These are phyloP conservation scores for Pachyseris speciosa DNA, from an alignment of 64 coral and sea anemone genomes.

Conservation along the genomic window DNA sequence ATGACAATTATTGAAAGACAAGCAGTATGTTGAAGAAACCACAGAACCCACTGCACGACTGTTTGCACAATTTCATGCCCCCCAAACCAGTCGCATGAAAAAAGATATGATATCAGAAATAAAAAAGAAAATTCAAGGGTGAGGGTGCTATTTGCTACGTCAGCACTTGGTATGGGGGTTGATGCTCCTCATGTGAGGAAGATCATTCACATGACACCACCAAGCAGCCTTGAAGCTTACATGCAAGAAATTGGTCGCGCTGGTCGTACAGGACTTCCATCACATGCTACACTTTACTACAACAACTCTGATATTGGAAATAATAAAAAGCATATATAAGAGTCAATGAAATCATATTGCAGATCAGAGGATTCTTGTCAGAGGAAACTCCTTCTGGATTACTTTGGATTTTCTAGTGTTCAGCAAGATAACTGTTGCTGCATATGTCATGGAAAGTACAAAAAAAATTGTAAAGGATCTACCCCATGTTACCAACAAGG, in stretches of 20 bases:
- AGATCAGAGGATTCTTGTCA: conserved; percentile 12
- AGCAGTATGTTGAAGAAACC: conserved; percentile 62
- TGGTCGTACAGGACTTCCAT: conserved; percentile 35
- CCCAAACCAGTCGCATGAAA: conserved; percentile 72
- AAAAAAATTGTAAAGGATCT: conserved; percentile 21
- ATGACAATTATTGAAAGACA: conserved; percentile 61
- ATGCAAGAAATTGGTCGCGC: conserved; percentile 73
- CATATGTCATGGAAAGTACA: conserved; percentile 36
- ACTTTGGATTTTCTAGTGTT: conserved; percentile 62
- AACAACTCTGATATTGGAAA: conserved; percentile 71
- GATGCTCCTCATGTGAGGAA: conserved; percentile 53
- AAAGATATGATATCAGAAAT: conserved; percentile 57
- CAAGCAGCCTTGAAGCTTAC: conserved; percentile 51
- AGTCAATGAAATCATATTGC: conserved; percentile 65
- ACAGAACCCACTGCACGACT: conserved; percentile 40
- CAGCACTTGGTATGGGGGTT: conserved; percentile 75
- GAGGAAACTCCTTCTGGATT: conserved; percentile 59
- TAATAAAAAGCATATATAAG: conserved; percentile 56
- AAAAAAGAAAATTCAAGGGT: conserved; percentile 58
- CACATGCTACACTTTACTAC: conserved; percentile 66
- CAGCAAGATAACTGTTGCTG: conserved; percentile 69
- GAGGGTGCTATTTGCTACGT: conserved; percentile 67
- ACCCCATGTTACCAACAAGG: neutral
- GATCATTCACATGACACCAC: conserved; percentile 70
- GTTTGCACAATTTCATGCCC: conserved; percentile 71